Percentiles rank a stretch among this genome's conserved stretches.
Conservation (phyloP, 2,113 vertebrate genomes). For the Heterochromis multidens region DNA sequence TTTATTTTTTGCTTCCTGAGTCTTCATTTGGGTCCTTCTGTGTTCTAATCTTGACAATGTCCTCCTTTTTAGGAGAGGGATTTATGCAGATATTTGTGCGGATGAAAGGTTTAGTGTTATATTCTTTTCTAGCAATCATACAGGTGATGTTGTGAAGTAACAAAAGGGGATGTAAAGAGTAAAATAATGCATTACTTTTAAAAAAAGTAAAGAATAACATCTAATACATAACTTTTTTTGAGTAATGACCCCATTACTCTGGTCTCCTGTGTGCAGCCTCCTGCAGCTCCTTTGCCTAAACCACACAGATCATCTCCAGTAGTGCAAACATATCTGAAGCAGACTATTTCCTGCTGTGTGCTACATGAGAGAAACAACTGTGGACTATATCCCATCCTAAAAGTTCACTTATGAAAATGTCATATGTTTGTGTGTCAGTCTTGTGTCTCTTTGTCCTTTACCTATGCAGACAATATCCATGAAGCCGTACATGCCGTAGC, state of each 20-base stretch:
- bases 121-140: neutral
- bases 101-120: neutral
- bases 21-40: neutral
- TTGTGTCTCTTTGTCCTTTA: conserved; percentile 54
- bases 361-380: neutral
- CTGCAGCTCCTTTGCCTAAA: neutral
- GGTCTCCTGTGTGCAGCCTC: neutral
- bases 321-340: neutral
- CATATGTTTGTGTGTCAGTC: neutral
- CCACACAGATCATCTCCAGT: neutral
- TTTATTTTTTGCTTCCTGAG: neutral
- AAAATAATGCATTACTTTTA: neutral
- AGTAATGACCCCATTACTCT: neutral
- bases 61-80: neutral
- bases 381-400: neutral
- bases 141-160: neutral
- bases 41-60: neutral
- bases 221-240: neutral
- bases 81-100: neutral
- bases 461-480: conserved; percentile 97
- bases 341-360: neutral
- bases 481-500: conserved; percentile 97
- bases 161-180: rapidly evolving
- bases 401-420: neutral
- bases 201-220: neutral